Evolutionary conservation across 2,797 vertebrate species (phyloP), one percentile per base, ranked within the genome.

Genomic region (Acomys russatus): DNA sequence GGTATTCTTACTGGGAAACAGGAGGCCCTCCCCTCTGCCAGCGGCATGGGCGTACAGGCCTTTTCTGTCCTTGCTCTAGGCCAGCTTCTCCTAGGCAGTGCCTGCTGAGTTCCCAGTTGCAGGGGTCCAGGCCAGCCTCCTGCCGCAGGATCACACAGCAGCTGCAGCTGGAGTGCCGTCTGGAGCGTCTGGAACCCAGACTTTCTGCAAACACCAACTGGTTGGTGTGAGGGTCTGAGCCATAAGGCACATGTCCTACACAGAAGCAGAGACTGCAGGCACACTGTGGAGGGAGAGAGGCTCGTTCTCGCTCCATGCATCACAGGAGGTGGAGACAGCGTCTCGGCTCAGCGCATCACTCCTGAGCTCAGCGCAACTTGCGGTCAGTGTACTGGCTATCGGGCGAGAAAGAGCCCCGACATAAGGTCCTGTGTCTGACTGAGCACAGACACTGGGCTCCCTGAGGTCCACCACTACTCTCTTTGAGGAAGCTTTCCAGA

Each of bases 1-100:
- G 54, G 51, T 7, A 1, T 54, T 56, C 38, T 77, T 35, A 44
- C n/a, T 9, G 0, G 0, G 1, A 71, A 63, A 63, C 0, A 0
- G 59, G 51, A 28, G 11, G n/a, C 56, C 20, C 38, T 91, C 38
- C 22, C 25, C 9, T 84, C 80, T 51, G 20, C 25, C 18, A 4
- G 51, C 15, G 73, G 85, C 63, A 30, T 30, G 86, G 23, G 25
- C 3, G 20, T 51, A 9, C 10, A 61, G 38, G 22, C 8, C 79
- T 66, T 77, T 44, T 61, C 22, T 0, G 35, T 44, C 59, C 51
- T 28, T 6, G 44, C 11, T 82, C 51, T 33, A 28, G 7, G 8
- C 6, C 20, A 22, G 35, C 18, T 17, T 66, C 22, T 66, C 3
- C 61, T 44, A 66, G 63, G 59, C 30, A 38, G 23, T 8, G 33